These are phyloP conservation scores for Amphiduros pacificus DNA, from an alignment of 2,888 invertebrate species.

Conservation along the genomic window DNA sequence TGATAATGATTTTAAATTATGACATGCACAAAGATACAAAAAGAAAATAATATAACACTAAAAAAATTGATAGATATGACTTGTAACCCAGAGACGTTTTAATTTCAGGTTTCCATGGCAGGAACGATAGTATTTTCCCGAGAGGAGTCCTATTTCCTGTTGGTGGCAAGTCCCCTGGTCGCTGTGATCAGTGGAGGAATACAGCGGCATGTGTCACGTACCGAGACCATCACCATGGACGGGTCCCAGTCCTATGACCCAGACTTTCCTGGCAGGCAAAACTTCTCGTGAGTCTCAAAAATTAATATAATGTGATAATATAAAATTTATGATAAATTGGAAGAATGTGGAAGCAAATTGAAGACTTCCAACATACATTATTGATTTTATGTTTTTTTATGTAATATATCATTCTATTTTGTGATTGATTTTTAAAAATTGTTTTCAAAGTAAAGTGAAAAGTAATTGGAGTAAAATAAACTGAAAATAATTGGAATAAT, in stretches of 20 bases:
- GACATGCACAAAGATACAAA: no score
- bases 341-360: no score
- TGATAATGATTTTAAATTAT: no score
- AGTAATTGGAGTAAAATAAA: no score
- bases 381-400: no score
- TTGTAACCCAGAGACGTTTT: background rate
- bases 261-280: slow-evolving; percentile 28
- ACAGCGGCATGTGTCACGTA: slow-evolving; percentile 31
- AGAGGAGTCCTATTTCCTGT: slow-evolving; percentile 24
- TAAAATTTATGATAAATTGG: background rate
- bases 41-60: background rate
- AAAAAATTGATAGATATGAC: background rate
- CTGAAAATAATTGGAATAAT: no score
- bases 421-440: no score
- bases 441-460: no score
- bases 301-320: background rate
- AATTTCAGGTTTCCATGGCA: slow-evolving; percentile 40
- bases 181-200: slow-evolving; percentile 45
- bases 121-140: slow-evolving; percentile 42
- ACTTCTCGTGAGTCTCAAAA: slow-evolving; percentile 32
- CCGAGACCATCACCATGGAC: slow-evolving; percentile 35
- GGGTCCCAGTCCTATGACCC: slow-evolving; percentile 41
- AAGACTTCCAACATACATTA: no score
- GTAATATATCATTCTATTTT: no score
- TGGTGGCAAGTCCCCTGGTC: slow-evolving; percentile 36